Percentiles rank a stretch among this genome's conserved stretches.
Evolutionary conservation across 1,140 invertebrate species (phyloP).

Genomic region (Contarinia nasturtii): DNA sequence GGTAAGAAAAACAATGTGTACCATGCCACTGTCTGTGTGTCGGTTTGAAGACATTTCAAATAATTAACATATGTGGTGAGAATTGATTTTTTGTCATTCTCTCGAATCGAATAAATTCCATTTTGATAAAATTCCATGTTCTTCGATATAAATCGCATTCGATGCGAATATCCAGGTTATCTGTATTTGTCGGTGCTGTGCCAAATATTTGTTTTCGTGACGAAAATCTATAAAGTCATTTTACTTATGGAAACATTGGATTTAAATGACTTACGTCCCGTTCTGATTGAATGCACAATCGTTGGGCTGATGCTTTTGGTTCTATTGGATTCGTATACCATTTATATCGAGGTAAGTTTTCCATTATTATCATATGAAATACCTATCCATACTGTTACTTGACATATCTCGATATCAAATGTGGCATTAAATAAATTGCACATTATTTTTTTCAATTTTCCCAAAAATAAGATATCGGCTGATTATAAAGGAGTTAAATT

Average conservation of each 20-base stretch:
- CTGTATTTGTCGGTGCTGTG: slow-evolving; percentile 12
- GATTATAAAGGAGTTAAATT: slow-evolving; percentile 8
- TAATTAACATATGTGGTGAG: background rate
- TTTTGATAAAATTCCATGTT: slow-evolving; percentile 2
- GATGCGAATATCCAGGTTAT: slow-evolving; percentile 10
- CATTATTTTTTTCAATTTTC: slow-evolving; percentile 35
- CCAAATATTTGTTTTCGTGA: slow-evolving; percentile 11
- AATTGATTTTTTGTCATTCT: background rate
- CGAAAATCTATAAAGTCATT: slow-evolving; percentile 9
- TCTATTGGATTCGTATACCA: slow-evolving; percentile 12
- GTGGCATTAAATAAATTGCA: background rate
- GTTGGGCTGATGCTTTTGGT: slow-evolving; percentile 11
- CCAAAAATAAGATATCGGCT: slow-evolving; percentile 21
- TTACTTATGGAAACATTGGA: slow-evolving; percentile 2
- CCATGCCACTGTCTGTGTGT: no score
- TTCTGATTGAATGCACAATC: slow-evolving; percentile 9
- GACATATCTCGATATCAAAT: background rate
- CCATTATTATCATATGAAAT: background rate
- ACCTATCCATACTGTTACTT: background rate
- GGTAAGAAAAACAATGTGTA: background rate
- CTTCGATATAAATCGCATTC: slow-evolving; percentile 4
- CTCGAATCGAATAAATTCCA: background rate
- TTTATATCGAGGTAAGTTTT: slow-evolving; percentile 17
- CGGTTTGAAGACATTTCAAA: background rate
- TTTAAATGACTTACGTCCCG: slow-evolving; percentile 12